phyloP scores from a whole-genome alignment of 2,888 invertebrate species.

The Euphydryas editha region DNA sequence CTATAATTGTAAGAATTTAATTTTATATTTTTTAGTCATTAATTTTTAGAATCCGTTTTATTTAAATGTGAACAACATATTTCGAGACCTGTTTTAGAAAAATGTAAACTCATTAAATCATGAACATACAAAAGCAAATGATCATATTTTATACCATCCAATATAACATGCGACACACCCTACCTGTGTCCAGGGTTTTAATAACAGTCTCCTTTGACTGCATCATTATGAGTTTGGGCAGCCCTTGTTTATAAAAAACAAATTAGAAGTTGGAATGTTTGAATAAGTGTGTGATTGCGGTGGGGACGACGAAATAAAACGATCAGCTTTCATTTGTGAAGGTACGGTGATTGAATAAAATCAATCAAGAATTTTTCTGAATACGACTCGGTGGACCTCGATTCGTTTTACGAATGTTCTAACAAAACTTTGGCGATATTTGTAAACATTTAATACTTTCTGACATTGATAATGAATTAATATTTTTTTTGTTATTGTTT shows the following conservation, averaged over 20 bases:
- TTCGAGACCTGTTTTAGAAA: neutral
- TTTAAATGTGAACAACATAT: neutral
- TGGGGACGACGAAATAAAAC: slow-evolving; percentile 46
- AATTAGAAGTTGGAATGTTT: slow-evolving; percentile 69
- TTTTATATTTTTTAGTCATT: no score
- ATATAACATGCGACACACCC: slow-evolving; percentile 11
- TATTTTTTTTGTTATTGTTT: neutral
- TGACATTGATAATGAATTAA: neutral
- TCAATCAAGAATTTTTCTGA: slow-evolving; percentile 24
- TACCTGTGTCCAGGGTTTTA: slow-evolving; percentile 39
- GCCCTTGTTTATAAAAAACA: slow-evolving; percentile 69
- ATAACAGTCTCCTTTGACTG: slow-evolving; percentile 51
- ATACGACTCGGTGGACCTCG: neutral
- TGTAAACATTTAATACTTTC: neutral
- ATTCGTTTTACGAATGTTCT: neutral
- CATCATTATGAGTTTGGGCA: slow-evolving; percentile 63
- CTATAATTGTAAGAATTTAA: no score
- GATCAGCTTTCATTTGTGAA: slow-evolving; percentile 40
- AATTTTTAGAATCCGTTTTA: no score
- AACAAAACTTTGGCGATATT: neutral
- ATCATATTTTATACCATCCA: neutral
- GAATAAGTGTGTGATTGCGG: slow-evolving; percentile 82
- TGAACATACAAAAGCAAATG: neutral
- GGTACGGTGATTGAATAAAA: slow-evolving; percentile 42
- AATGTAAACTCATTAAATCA: slow-evolving; percentile 1